Conservation (phyloP, 2,113 vertebrate species). For the Clarias macrocephalus region DNA sequence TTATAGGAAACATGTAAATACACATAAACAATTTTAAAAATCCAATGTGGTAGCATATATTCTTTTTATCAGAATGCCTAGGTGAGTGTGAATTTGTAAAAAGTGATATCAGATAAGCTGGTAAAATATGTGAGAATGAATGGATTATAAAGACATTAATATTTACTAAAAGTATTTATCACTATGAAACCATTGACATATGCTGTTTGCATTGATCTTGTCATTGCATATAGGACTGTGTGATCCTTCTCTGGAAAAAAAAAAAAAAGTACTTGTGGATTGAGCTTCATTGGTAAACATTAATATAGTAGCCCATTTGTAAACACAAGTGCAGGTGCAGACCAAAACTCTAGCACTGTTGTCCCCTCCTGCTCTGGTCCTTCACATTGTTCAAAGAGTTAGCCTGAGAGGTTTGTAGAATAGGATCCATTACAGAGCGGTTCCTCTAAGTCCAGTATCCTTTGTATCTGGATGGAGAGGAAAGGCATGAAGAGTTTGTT, state of each 20-base stretch:
- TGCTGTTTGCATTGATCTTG: background rate
- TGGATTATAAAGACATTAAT: background rate
- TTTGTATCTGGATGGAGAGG: constrained; percentile 47
- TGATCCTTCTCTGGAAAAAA: background rate
- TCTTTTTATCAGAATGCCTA: background rate
- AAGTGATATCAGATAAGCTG: background rate
- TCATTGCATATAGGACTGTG: background rate
- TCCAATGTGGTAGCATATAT: background rate
- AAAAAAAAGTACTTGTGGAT: background rate
- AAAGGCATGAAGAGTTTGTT: constrained; percentile 54
- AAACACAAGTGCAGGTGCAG: background rate
- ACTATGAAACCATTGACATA: background rate
- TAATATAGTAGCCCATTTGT: background rate
- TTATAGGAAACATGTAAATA: background rate
- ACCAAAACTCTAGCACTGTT: constrained; percentile 44
- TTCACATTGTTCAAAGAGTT: constrained; percentile 45
- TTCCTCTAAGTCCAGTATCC: constrained; percentile 23
- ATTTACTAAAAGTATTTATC: background rate
- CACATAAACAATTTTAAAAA: background rate
- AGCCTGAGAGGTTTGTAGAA: constrained; percentile 41
- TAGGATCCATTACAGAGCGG: constrained; percentile 53
- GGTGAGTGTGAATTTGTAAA: background rate
- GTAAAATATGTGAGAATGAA: background rate
- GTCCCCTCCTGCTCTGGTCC: constrained; percentile 53
- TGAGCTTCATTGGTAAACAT: background rate